Percentiles rank a stretch among this genome's conserved stretches.
These are phyloP conservation scores for Melipona bicolor DNA, from an alignment of 2,888 invertebrate genomes.

Conservation along the genomic window DNA sequence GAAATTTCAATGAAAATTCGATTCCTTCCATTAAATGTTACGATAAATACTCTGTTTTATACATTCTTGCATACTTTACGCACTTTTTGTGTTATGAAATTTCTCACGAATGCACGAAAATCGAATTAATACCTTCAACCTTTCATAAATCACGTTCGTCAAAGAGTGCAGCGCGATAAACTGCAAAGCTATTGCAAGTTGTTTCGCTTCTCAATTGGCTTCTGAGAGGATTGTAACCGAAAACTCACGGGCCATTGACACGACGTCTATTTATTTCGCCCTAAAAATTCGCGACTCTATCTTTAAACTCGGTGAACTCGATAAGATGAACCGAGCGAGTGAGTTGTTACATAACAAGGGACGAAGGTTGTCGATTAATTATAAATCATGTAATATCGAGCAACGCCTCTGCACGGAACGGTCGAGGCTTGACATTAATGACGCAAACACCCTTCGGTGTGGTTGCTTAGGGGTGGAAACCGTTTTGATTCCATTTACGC, in stretches of 20 bases:
- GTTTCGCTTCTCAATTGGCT: background rate
- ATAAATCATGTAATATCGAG: slow-evolving; percentile 50
- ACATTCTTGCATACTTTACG: no score
- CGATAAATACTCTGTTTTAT: no score
- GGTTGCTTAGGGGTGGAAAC: slow-evolving; percentile 44
- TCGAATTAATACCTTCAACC: background rate
- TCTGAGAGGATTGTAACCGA: no score
- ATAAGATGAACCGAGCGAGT: background rate
- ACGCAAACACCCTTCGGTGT: slow-evolving; percentile 56
- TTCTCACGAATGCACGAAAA: no score
- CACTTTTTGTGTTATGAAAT: no score
- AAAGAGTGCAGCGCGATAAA: background rate
- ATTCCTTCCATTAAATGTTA: no score
- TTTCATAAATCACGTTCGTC: background rate
- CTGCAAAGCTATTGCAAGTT: background rate
- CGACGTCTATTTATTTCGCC: background rate
- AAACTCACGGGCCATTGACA: background rate
- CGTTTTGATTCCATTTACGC: slow-evolving; percentile 59
- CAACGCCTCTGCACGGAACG: slow-evolving; percentile 30
- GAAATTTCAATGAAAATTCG: no score
- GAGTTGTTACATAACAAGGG: slow-evolving; percentile 38
- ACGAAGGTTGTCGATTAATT: slow-evolving; percentile 44
- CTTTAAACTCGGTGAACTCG: background rate
- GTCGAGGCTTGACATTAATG: slow-evolving; percentile 54
- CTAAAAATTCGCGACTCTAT: slow-evolving; percentile 17